Evolutionary conservation across 2,797 vertebrate species (phyloP).

Genomic region (Siniperca obscura): DNA sequence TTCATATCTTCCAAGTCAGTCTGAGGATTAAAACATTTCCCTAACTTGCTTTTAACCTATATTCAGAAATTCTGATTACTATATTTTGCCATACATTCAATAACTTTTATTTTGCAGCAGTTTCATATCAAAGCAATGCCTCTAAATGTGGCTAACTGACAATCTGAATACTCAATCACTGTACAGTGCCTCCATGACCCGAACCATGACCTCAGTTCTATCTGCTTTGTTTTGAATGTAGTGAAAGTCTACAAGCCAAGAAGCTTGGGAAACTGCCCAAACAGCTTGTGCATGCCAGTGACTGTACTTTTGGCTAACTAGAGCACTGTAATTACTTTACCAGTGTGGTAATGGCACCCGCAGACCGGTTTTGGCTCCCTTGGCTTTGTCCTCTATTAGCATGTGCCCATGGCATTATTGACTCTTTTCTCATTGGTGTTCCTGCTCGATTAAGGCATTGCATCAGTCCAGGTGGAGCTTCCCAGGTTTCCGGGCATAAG

Average conservation of each 20-base stretch:
- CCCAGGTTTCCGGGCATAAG: neutral
- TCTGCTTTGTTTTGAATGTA: neutral
- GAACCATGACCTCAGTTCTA: neutral
- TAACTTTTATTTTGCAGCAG: neutral
- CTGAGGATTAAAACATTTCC: neutral
- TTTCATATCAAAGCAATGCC: neutral
- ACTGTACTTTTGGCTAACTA: slow-evolving; percentile 9
- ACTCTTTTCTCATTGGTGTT: neutral
- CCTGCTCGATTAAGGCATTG: neutral
- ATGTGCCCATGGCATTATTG: neutral
- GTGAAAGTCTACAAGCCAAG: neutral
- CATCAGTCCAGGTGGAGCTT: neutral
- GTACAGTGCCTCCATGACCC: neutral
- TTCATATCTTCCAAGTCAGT: neutral
- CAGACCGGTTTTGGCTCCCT: neutral
- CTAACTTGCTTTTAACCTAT: neutral
- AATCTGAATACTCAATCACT: neutral
- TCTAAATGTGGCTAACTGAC: slow-evolving; percentile 3
- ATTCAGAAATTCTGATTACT: neutral
- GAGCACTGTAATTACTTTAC: neutral
- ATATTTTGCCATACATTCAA: too few relatives aligned
- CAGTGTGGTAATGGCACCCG: neutral
- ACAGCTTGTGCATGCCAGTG: neutral
- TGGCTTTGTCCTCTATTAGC: neutral
- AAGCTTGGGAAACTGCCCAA: slow-evolving; percentile 11